Base-by-base conservation (phyloP, 2,888 invertebrate species). In the Mythimna impura region DNA sequence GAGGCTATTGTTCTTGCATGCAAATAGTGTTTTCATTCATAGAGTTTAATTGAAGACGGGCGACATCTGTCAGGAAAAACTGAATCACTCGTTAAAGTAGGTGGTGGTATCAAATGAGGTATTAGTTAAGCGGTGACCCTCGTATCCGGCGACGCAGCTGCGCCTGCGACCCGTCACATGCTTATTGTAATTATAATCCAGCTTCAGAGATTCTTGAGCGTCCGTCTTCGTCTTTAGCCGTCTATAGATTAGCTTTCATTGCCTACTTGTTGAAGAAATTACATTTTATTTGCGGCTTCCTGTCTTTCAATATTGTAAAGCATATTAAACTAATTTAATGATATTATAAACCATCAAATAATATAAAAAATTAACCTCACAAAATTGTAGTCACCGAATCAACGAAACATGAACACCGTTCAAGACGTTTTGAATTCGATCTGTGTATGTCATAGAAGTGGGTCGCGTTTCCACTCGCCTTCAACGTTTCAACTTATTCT, bases 1-100 rank as follows among this genome's bases (percentile, higher is more conserved):
- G 85, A 78, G 86, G 20, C 90, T 80, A 94, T 95, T 94, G 95
- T 94, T 93, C 88, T 85, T 87, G 78, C 86, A 94, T 95, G 95
- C 93, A 95, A 95, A 95, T 95, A 86, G 88, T 92, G 92, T 95
- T 95, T 95, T 94, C 94, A 94, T 95, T 95, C 93, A 93, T 93
- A 90, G 81, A 80, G 83, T 83, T 90, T 95, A 96, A 96, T 96
- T 95, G 92, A 90, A 89, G 87, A 89, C 87, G 82, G 87, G 93
- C 88, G 93, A 94, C 96, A 96, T 96, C 96, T 96, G 96, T 94
- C 94, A 92, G 90, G 90, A 89, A 92, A 92, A 94, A 93, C 93
- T 96, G 96, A 96, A 95, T 96, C 96, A 96, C 91, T 94, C 93
- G 90, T 94, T 94, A 93, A 93, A 84, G 87, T 78, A 83, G 81